Percentiles rank a stretch among this genome's conserved stretches.
These are phyloP conservation scores for Heliconius hortense DNA, from an alignment of 2,888 invertebrate species.

Conservation along the genomic window DNA sequence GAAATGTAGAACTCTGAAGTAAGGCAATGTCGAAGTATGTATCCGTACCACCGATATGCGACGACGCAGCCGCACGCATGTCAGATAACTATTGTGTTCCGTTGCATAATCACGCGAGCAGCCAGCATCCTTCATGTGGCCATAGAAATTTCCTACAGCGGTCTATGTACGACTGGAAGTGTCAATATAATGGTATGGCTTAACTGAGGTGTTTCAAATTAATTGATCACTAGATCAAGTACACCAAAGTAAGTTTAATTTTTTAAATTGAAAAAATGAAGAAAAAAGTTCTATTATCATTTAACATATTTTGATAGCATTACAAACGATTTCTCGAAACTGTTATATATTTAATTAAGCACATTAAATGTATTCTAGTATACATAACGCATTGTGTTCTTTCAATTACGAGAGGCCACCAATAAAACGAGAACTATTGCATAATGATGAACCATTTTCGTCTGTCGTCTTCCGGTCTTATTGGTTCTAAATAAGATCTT, in stretches of 20 bases:
- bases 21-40: neutral
- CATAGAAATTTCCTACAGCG: slow-evolving; percentile 34
- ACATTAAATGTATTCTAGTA: slow-evolving; percentile 6
- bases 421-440: slow-evolving; percentile 49
- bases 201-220: neutral
- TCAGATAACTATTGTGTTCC: slow-evolving; percentile 35
- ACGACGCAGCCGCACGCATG: slow-evolving; percentile 19
- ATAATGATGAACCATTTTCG: slow-evolving; percentile 48
- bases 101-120: slow-evolving; percentile 33
- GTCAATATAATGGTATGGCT: neutral
- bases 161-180: slow-evolving; percentile 22
- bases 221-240: neutral
- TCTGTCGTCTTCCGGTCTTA: slow-evolving; percentile 31
- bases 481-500: neutral
- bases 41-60: slow-evolving; percentile 6
- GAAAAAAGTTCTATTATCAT: neutral
- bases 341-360: too few relatives aligned
- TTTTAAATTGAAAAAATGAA: neutral
- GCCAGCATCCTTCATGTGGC: slow-evolving; percentile 37
- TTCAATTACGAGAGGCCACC: slow-evolving; percentile 49
- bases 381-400: slow-evolving; percentile 30
- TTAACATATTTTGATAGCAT: neutral
- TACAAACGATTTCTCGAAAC: too few relatives aligned
- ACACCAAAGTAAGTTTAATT: neutral
- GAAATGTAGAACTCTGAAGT: neutral